Base-by-base conservation (phyloP, 1,140 invertebrate genomes). In the Drosophila subpulchrella region DNA sequence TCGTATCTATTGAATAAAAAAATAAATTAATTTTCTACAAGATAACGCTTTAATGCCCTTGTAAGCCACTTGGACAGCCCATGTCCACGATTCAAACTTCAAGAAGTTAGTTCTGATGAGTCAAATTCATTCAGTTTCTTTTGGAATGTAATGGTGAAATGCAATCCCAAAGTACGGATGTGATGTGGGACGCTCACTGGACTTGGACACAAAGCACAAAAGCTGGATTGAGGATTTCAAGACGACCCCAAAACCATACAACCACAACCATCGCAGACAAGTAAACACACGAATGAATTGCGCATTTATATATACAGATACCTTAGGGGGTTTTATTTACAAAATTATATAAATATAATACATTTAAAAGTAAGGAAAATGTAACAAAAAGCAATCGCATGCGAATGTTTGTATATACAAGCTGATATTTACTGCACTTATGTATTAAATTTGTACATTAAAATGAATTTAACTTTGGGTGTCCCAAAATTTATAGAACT, bases 291-390 rank as follows among this genome's bases (percentile, higher is more conserved):
- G 17, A 59, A 82, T 65, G 61, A 57, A 71, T 62, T 78, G 57
- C 41, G 59, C 58, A 68, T 72, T 62, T 67, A 67, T 59, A 30
- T 62, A 36, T 65, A 70, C 55, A 51, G 63, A 51, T 78, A 62
- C 48, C 55, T 67, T 65, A 63, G 50, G 67, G 67, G 57, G 24
- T 81, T 84, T 84, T 84, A 84, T 84, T 84, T 85, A 84, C 81
- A 85, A 66, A 62, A 56, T 59, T 70, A 46, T 73, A 85, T 75
- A 62, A 71, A 75, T 68, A 76, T 81, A 67, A 46, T 63, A 67
- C 34, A 72, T 62, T 61, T 57, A 80, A 12, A 36, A 11, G 24
- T 51, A 57, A 24, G 65, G 38, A 59, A 58, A 46, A 34, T 66
- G 46, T 75, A 57, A 70, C 47, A 66, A 75, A 78, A 67, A 57